Base-by-base conservation (phyloP, 2,797 vertebrate genomes). In the Bovichtus diacanthus region DNA sequence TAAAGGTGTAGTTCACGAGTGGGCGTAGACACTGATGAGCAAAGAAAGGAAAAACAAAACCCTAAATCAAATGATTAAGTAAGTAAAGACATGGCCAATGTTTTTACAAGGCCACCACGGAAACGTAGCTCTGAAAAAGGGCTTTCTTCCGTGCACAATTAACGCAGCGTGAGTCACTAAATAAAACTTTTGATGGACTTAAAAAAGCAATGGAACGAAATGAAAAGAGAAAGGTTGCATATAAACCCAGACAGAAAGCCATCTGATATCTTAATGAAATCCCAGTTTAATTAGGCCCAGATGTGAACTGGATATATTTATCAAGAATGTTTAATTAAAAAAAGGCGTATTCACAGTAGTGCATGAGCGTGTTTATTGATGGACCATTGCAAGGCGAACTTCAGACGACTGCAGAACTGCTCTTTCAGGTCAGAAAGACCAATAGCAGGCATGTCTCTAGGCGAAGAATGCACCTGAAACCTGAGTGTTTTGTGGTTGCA, bases 261-360 rank as follows among this genome's bases (percentile, higher is more conserved):
- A 63, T 72, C 64, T 73, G 64, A 82, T 76, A 69, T 67, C 69
- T 68, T 71, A 61, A 80, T 70, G 41, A 69, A 65, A 79, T 70
- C 41, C 70, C 21, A 38, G 46, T 55, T 51, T 72, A 74, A 81
- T 83, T 62, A 55, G 50, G 25, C 8, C 12, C 21, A 67, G 9
- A 61, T 61, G 38, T 54, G 36, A 80, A 53, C 49, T 46, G 36
- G 59, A 58, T 69, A 31, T 63, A 25, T 68, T 62, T 67, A 21
- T 46, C 15, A 31, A 19, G 50, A 70, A 78, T 49, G 3, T 74
- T 44, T 55, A 8, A 47, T 64, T 64, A 60, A 41, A 50, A n/a
- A 60, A 71, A 41, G 18, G 19, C 41, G 10, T 5, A 49, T 46
- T 62, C 19, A 54, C 4, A 9, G 8, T 3, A 3, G 21, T 56